Conservation (phyloP, 1,140 invertebrate genomes). For the Brachionus angularis region DNA sequence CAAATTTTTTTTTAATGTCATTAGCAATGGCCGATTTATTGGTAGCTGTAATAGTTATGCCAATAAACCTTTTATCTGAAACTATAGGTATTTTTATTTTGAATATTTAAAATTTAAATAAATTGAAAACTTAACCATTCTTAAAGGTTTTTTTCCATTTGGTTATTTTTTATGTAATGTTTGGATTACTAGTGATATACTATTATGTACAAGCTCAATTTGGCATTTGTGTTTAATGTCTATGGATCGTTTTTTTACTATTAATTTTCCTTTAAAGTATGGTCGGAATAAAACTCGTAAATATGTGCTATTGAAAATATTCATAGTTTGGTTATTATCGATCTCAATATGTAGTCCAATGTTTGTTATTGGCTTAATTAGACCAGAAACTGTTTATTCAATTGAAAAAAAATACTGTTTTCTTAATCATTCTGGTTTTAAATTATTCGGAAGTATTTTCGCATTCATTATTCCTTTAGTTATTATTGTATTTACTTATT, state of each 20-base stretch:
- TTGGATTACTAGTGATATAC: slow-evolving; percentile 66
- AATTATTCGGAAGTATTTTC: slow-evolving; percentile 82
- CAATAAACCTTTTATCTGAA: slow-evolving; percentile 75
- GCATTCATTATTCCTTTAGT: slow-evolving; percentile 90
- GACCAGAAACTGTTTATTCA: slow-evolving; percentile 56
- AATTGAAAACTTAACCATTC: neutral
- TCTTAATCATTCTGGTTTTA: slow-evolving; percentile 71
- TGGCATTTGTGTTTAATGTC: slow-evolving; percentile 97
- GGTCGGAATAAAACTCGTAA: slow-evolving; percentile 79
- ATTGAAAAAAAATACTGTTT: slow-evolving; percentile 66
- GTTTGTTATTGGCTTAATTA: slow-evolving; percentile 72
- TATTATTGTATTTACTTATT: slow-evolving; percentile 88
- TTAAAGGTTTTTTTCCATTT: slow-evolving; percentile 66
- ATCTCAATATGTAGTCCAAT: slow-evolving; percentile 81
- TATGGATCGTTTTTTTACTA: slow-evolving; percentile 69
- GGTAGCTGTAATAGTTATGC: slow-evolving; percentile 76
- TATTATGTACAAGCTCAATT: slow-evolving; percentile 86
- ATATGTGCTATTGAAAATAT: slow-evolving; percentile 78
- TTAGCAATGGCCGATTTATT: slow-evolving; percentile 52
- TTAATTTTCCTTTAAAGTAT: slow-evolving; percentile 80
- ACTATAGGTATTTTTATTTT: slow-evolving; percentile 69
- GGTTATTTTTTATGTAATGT: neutral
- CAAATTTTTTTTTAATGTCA: slow-evolving; percentile 55
- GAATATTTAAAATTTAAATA: neutral
- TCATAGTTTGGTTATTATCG: slow-evolving; percentile 82